phyloP scores from a whole-genome alignment of 92 coral and sea anemone species.

The Phenganax subtilis region DNA sequence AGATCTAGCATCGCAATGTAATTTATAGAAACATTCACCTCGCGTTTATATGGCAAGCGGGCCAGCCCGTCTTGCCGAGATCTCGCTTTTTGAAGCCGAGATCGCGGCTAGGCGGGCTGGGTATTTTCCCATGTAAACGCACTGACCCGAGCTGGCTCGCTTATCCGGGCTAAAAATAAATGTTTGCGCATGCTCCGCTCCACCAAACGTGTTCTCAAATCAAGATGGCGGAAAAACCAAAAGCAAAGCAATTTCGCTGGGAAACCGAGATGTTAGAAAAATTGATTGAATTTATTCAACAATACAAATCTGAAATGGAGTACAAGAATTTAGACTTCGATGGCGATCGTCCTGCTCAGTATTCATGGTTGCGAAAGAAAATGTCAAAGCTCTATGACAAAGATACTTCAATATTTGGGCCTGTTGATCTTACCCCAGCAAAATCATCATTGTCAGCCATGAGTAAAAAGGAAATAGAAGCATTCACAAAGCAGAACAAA shows the following conservation, averaged over 20 bases:
- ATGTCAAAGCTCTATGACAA: neutral
- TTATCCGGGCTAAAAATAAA: no score
- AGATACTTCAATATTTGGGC: conserved; percentile 16
- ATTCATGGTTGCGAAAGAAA: conserved; percentile 10
- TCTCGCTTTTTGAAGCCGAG: no score
- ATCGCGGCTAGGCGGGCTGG: no score
- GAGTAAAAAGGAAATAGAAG: neutral
- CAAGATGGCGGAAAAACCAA: conserved; percentile 12
- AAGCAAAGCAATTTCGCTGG: conserved; percentile 12
- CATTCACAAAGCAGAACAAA: neutral
- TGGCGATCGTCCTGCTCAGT: conserved; percentile 9
- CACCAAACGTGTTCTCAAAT: neutral
- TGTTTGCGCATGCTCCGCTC: neutral
- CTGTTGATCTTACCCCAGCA: neutral
- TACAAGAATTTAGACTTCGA: conserved; percentile 5
- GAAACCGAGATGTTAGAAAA: conserved; percentile 12
- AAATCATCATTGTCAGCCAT: neutral
- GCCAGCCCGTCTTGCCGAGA: no score
- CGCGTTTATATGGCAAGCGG: no score
- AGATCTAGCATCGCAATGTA: no score
- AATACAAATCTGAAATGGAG: conserved; percentile 3
- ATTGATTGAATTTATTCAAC: neutral
- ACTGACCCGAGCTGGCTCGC: no score
- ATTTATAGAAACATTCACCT: no score
- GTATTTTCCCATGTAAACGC: no score